Percentiles rank a stretch among this genome's conserved stretches.
Conservation (phyloP, 2,888 invertebrate genomes). For the Diloba caeruleocephala region DNA sequence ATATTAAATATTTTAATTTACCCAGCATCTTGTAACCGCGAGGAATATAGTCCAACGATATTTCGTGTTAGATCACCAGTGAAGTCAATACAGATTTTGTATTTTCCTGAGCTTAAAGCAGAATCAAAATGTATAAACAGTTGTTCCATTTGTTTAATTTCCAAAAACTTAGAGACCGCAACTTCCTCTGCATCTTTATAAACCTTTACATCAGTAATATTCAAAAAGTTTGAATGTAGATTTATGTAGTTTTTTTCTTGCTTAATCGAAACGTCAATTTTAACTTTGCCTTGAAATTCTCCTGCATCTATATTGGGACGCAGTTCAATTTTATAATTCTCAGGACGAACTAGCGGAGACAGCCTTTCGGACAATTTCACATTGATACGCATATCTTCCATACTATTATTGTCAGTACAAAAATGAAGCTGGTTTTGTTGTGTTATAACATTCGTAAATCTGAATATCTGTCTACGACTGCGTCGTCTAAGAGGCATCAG, state of each 20-base stretch:
- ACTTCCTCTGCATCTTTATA: conserved; percentile 64
- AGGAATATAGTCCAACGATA: conserved; percentile 93
- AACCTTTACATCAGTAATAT: conserved; percentile 80
- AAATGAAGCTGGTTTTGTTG: conserved; percentile 27
- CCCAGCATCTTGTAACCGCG: conserved; percentile 89
- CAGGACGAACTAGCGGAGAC: conserved; percentile 70
- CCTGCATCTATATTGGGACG: conserved; percentile 72
- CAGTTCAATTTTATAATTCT: conserved; percentile 75
- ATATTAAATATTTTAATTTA: conserved; percentile 40
- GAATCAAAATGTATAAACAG: conserved; percentile 71
- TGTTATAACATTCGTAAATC: conserved; percentile 20
- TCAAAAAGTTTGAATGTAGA: conserved; percentile 89
- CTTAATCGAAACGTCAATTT: conserved; percentile 75
- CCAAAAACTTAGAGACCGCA: conserved; percentile 66
- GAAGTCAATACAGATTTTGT: conserved; percentile 90
- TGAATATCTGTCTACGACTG: conserved; percentile 48
- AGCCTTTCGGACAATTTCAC: conserved; percentile 70
- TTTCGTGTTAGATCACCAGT: conserved; percentile 90
- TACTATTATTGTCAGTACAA: conserved; percentile 23
- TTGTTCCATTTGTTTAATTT: conserved; percentile 74
- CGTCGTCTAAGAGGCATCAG: conserved; percentile 33
- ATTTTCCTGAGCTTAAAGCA: conserved; percentile 72
- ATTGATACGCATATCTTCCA: conserved; percentile 61
- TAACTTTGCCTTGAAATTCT: conserved; percentile 73
- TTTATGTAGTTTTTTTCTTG: conserved; percentile 79